phyloP scores from a whole-genome alignment of 1,140 invertebrate genomes.

The Drosophila pruinosa region DNA sequence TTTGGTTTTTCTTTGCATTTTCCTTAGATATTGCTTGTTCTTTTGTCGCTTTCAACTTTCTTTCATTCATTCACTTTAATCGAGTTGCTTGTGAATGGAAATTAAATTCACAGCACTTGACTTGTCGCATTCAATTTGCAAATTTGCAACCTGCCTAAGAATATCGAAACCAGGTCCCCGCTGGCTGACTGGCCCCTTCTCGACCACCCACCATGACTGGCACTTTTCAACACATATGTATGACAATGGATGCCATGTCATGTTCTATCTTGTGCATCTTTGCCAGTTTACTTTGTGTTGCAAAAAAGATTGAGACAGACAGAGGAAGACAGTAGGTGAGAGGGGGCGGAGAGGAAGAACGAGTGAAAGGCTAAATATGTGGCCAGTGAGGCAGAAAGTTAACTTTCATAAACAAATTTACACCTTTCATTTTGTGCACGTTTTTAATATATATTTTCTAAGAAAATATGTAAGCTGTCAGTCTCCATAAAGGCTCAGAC shows the following conservation, averaged over 20 bases:
- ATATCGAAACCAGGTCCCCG: constrained; percentile 12
- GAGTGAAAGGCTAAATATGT: constrained; percentile 1
- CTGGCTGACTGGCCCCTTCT: neutral
- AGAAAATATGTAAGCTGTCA: constrained; percentile 52
- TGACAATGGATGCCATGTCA: constrained; percentile 45
- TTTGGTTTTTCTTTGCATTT: constrained; percentile 3
- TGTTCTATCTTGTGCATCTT: constrained; percentile 42
- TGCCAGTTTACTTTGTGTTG: too few species aligned
- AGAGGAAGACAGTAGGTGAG: neutral
- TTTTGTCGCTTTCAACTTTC: constrained; percentile 15
- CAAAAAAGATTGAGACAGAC: neutral
- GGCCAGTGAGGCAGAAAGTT: constrained; percentile 44
- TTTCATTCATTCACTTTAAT: constrained; percentile 51
- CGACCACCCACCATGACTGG: constrained; percentile 7
- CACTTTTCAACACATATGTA: constrained; percentile 30
- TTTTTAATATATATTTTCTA: constrained; percentile 48
- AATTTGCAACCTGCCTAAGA: constrained; percentile 39
- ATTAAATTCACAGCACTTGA: constrained; percentile 78
- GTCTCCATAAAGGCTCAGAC: constrained; percentile 27
- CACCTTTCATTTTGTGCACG: constrained; percentile 72
- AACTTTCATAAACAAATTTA: constrained; percentile 73
- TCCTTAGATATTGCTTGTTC: constrained; percentile 8
- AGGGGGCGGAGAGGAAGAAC: neutral
- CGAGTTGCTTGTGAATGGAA: constrained; percentile 69
- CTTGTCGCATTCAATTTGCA: constrained; percentile 77